Evolutionary conservation across 2,797 vertebrate species (phyloP), one percentile per base, ranked within the genome.

Genomic region (Enteromius radiatus): DNA sequence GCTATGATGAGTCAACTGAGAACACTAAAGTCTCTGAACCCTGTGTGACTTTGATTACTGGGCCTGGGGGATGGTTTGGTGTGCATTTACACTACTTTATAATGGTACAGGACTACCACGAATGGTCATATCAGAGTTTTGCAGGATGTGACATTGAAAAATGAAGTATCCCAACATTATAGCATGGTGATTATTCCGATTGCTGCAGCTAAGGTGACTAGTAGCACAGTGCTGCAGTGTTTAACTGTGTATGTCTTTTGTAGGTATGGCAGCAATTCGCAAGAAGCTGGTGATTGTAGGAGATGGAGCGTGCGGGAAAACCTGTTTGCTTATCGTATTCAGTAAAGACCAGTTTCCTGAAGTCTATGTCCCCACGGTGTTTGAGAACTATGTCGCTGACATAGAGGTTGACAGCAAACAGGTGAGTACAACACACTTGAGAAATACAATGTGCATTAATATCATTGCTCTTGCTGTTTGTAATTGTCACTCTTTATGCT

Each of bases 321-420:
- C 98, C 80, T 99, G 98, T 91, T 96, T 99, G 90, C 95, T 99
- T 85, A 99, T 99, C 28, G 97, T 98, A 86, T 99, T 99, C 92
- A 99, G 98, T 94, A 99, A 99, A 94, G 98, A 99, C 93, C 98
- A 99, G 93, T 99, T 99, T 90, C 98, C 98, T 17, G 98, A 98
- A 88, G 98, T 99, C 56, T 99, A 99, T 21, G 97, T 99, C 76
- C 98, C 97, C 87, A 99, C 98, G 0, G 97, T 99, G 90, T 99
- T 99, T 76, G 98, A 99, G 93, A 99, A 99, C 92, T 99, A 99
- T 52, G 98, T 99, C 81, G 98, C 98, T 81, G 98, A 99, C 93
- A 99, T 99, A 0, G 97, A 99, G 91, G 98, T 99, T 92, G 98
- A 99, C 83, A 88, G 96, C 86, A 99, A 99, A 92, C 98, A 98